Base-by-base conservation (phyloP, 2,797 vertebrate species). In the Phrynocephalus vlangalii region DNA sequence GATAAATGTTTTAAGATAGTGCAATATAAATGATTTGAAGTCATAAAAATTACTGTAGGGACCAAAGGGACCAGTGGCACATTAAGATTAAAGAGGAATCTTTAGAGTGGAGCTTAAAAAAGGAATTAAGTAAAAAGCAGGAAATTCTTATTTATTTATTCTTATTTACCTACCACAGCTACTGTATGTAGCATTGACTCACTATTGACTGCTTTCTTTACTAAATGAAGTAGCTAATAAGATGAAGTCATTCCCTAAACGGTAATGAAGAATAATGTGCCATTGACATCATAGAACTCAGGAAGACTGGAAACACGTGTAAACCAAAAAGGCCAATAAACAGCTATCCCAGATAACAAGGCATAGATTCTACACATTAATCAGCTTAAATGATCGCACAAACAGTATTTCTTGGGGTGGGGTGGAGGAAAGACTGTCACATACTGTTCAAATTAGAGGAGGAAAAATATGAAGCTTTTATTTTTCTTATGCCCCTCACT, bases 81-180 rank as follows among this genome's bases (percentile, higher is more conserved):
- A 38, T 44, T 81, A 80, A 81, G 85, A 86, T 80, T 60, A 80
- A 80, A 73, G n/a, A 33, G 30, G 20, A n/a, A 80, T 11, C 8
- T 72, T 60, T 78, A 86, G 11, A 13, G 33, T 44, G 50, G 16
- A 20, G 22, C 63, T 71, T 30, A 73, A 52, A 73, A 63, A 22
- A 72, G 67, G 22, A 52, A 28, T 60, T 20, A 16, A 48, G 33
- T 30, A 81, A 81, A 86, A 81, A 48, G 8, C 15, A 26, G 6
- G 5, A 26, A 73, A 72, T 73, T 86, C 26, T 11, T 72, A 2
- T 60, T 72, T 44, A n/a, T n/a, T n/a, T n/a, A n/a, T n/a, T n/a
- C n/a, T n/a, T n/a, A n/a, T 76, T 60, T 83, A 10, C 73, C 24
- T 78, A 26, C 24, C 66, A 44, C 1, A 60, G 44, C 48, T 60